Percentiles rank a stretch among this genome's conserved stretches.
phyloP scores from a whole-genome alignment of 1,140 invertebrate genomes.

The Temnothorax nylanderi region DNA sequence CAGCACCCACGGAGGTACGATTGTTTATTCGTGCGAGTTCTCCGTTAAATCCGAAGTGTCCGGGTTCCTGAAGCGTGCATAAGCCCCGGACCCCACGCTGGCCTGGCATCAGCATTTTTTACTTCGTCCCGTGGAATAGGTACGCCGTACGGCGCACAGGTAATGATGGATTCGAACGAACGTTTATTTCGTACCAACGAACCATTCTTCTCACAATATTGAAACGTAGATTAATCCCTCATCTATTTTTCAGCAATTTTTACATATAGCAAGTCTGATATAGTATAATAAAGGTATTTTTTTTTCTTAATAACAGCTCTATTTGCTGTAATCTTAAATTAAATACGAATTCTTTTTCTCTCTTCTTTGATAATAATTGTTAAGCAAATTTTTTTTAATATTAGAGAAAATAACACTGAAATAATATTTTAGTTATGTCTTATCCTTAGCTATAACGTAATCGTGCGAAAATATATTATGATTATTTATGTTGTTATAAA shows the following conservation, averaged over 20 bases:
- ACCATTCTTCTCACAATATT: neutral
- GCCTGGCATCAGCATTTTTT: slow-evolving; percentile 78
- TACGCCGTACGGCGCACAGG: slow-evolving; percentile 70
- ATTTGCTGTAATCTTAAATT: neutral
- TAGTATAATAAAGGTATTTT: neutral
- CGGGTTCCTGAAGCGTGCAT: slow-evolving; percentile 77
- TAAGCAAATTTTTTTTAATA: neutral
- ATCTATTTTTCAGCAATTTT: neutral
- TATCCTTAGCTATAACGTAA: neutral
- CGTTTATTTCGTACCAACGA: slow-evolving; percentile 50
- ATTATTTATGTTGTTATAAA: neutral
- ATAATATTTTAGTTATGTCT: neutral
- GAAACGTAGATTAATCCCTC: neutral
- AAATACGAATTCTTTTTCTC: neutral
- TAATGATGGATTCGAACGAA: slow-evolving; percentile 76
- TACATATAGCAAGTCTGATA: neutral
- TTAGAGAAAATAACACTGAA: neutral
- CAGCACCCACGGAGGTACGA: slow-evolving; percentile 43
- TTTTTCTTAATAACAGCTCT: neutral
- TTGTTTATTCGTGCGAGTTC: slow-evolving; percentile 70
- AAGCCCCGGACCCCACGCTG: slow-evolving; percentile 78
- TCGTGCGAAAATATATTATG: neutral
- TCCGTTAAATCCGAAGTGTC: slow-evolving; percentile 72
- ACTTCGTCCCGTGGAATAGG: slow-evolving; percentile 72
- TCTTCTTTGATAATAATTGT: neutral